Evolutionary conservation across 1,140 invertebrate species (phyloP).

Genomic region (Lasioglossum baleicum): DNA sequence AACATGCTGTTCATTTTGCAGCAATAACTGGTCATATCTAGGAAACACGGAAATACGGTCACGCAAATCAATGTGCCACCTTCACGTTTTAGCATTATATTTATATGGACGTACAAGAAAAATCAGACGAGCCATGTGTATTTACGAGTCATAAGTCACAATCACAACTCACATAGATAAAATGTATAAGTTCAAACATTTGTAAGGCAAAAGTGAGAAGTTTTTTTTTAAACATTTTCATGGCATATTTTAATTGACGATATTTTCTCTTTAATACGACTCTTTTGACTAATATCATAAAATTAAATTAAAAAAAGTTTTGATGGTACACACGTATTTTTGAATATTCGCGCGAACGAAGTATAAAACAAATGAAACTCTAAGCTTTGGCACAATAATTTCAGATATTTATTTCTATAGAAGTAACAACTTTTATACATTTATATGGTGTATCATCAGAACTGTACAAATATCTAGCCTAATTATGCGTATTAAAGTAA

Average conservation of each 20-base stretch:
- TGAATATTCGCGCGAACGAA: slow-evolving; percentile 4
- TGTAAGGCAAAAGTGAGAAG: slow-evolving; percentile 19
- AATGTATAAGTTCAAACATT: slow-evolving; percentile 31
- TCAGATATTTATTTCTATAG: not conserved
- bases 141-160: slow-evolving; percentile 18
- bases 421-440: slow-evolving; percentile 10
- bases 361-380: slow-evolving; percentile 7
- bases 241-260: slow-evolving; percentile 30
- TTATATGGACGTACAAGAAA: not conserved
- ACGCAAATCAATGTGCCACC: too few relatives aligned
- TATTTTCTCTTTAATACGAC: slow-evolving; percentile 33
- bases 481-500: slow-evolving; percentile 2
- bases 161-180: slow-evolving; percentile 8
- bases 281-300: slow-evolving; percentile 26
- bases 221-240: slow-evolving; percentile 20
- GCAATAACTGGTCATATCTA: too few relatives aligned
- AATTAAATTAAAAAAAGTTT: slow-evolving; percentile 17
- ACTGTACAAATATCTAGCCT: slow-evolving; percentile 29
- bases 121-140: slow-evolving; percentile 18
- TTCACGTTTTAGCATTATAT: too few relatives aligned
- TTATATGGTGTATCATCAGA: slow-evolving; percentile 17
- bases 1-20: not conserved
- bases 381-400: slow-evolving; percentile 16
- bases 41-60: too few relatives aligned
- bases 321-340: slow-evolving; percentile 17